Percentiles rank a stretch among this genome's conserved stretches.
Conservation (phyloP, 2,113 vertebrate genomes). For the Cygnus atratus region DNA sequence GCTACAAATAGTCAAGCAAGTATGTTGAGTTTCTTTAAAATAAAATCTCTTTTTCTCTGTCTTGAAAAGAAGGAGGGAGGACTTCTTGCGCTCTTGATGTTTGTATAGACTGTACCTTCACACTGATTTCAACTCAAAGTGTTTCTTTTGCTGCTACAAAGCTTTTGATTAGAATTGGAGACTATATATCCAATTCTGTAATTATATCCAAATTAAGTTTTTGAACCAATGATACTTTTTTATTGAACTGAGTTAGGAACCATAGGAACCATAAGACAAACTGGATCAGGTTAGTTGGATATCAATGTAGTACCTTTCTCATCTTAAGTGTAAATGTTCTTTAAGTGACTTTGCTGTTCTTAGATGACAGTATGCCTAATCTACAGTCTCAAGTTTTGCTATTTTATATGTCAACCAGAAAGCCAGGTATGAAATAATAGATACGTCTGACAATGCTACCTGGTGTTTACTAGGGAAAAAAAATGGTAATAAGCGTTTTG, state of each 20-base stretch:
- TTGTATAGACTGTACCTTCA: background rate
- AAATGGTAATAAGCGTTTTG: background rate
- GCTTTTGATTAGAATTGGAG: background rate
- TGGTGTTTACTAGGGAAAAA: background rate
- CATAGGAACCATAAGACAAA: background rate
- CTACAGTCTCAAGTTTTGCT: background rate
- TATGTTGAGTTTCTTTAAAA: slow-evolving; percentile 58
- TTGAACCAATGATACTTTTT: background rate
- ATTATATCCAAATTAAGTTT: background rate
- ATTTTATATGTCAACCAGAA: background rate
- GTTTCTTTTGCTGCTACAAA: background rate
- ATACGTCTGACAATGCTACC: background rate
- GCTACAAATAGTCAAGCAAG: slow-evolving; percentile 84
- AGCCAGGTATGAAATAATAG: background rate
- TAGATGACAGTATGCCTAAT: background rate
- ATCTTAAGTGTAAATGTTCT: background rate
- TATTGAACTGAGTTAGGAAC: background rate
- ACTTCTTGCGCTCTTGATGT: background rate
- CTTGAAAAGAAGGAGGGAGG: too few relatives aligned
- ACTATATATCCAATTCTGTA: background rate
- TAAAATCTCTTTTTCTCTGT: background rate
- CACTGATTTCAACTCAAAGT: background rate
- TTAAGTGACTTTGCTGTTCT: background rate
- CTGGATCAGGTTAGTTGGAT: background rate
- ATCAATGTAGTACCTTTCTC: background rate